These are phyloP conservation scores for Tortrix viridana DNA, from an alignment of 2,888 invertebrate species.

Conservation along the genomic window DNA sequence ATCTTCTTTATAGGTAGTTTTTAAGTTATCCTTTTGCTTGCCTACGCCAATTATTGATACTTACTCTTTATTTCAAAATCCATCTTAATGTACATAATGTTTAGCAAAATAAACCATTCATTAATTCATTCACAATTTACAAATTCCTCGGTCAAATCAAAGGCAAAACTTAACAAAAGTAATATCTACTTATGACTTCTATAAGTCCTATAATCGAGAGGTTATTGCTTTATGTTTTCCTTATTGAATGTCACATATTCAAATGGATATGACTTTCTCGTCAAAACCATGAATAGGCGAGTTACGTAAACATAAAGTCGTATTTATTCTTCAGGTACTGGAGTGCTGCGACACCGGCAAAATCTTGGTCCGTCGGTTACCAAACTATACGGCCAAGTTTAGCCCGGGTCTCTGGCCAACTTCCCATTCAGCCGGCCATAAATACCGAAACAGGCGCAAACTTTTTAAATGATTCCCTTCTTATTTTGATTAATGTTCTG, in stretches of 20 bases:
- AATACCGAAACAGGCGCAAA: conserved; percentile 44
- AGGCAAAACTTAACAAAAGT: no score
- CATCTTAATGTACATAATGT: no score
- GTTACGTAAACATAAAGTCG: not conserved
- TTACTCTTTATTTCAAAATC: no score
- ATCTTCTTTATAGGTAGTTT: no score
- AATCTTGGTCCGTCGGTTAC: not conserved
- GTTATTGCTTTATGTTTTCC: not conserved
- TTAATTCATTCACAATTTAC: no score
- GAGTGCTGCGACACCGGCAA: conserved; percentile 14
- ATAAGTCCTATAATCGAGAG: no score
- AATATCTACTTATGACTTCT: no score
- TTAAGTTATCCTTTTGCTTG: no score
- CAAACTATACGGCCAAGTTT: conserved; percentile 22
- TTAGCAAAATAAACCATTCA: no score
- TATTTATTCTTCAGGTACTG: conserved; percentile 10
- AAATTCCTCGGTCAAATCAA: no score
- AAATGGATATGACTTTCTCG: no score
- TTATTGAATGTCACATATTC: not conserved
- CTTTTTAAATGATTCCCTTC: conserved; percentile 52
- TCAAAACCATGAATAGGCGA: not conserved
- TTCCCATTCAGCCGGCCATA: conserved; percentile 36
- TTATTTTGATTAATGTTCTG: conserved; percentile 51
- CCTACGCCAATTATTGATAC: no score
- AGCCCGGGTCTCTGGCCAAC: conserved; percentile 8